Evolutionary conservation across 30 jellyfish, hydroid and myxozoan species (phyloP).

Genomic region (Pelagia noctiluca): DNA sequence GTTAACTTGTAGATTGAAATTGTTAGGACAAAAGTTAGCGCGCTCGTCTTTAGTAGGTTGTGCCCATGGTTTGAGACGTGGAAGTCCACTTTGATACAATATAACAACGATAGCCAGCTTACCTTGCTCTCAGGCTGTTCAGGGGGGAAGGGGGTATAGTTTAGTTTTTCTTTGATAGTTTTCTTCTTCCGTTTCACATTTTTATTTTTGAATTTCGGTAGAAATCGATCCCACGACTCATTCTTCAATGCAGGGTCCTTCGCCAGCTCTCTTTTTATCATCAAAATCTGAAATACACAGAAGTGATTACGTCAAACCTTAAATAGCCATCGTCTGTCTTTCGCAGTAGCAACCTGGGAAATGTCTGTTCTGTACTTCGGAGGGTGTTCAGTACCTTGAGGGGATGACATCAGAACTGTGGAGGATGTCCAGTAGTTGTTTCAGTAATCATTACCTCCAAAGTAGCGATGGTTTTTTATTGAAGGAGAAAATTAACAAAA

Average conservation of each 20-base stretch:
- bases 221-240: conserved; percentile 95
- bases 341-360: no score
- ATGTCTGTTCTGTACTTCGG: no score
- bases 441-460: no score
- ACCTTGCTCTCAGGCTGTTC: conserved; percentile 96
- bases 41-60: no score
- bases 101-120: not conserved
- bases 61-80: not conserved
- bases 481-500: no score
- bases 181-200: conserved; percentile 88
- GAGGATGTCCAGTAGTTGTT: no score
- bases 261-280: conserved; percentile 92
- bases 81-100: not conserved
- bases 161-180: conserved; percentile 79
- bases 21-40: no score
- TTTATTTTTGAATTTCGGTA: conserved; percentile 90
- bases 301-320: not conserved
- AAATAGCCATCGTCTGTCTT: no score
- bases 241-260: conserved; percentile 85
- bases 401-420: no score
- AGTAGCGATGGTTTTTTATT: no score
- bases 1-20: no score
- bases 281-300: conserved; percentile 62
- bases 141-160: conserved; percentile 99
- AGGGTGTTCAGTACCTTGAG: no score